These are phyloP conservation scores for Timandra comae DNA, from an alignment of 2,888 invertebrate genomes.

Conservation along the genomic window DNA sequence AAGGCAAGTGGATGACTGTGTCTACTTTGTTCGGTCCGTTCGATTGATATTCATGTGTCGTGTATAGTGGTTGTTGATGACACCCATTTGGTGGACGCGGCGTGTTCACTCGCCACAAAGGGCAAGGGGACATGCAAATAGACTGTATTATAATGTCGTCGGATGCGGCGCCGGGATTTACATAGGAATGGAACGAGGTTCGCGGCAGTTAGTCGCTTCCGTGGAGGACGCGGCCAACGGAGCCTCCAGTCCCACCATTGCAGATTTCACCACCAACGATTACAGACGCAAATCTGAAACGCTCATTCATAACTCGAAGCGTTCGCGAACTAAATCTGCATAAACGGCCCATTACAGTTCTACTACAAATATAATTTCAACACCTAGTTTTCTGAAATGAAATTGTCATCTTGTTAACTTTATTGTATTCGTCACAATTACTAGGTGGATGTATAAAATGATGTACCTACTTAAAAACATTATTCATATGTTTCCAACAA, in stretches of 20 bases:
- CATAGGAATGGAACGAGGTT: conserved; percentile 66
- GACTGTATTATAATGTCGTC: conserved; percentile 57
- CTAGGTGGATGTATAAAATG: too few relatives aligned
- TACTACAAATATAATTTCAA: conserved; percentile 46
- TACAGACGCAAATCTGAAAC: conserved; percentile 55
- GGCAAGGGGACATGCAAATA: conserved; percentile 66
- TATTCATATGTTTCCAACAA: too few relatives aligned
- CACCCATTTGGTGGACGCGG: conserved; percentile 18
- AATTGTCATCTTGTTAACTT: conserved; percentile 27
- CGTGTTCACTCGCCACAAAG: conserved; percentile 40
- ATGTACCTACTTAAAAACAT: too few relatives aligned
- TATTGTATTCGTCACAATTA: conserved; percentile 17
- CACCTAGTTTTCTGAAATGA: conserved; percentile 36
- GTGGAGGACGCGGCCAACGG: conserved; percentile 28
- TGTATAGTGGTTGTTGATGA: conserved; percentile 13
- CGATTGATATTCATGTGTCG: conserved; percentile 46
- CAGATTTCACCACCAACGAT: conserved; percentile 41
- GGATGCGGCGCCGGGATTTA: conserved; percentile 58
- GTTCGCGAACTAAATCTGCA: conserved; percentile 59
- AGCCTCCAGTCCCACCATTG: conserved; percentile 16
- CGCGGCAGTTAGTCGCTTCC: conserved; percentile 57
- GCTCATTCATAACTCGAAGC: conserved; percentile 60
- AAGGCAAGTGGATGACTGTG: neutral
- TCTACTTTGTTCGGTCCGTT: conserved; percentile 37
- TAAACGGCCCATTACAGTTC: conserved; percentile 54